Evolutionary conservation across 2,113 vertebrate genomes (phyloP).

Genomic region (Tachycineta bicolor): DNA sequence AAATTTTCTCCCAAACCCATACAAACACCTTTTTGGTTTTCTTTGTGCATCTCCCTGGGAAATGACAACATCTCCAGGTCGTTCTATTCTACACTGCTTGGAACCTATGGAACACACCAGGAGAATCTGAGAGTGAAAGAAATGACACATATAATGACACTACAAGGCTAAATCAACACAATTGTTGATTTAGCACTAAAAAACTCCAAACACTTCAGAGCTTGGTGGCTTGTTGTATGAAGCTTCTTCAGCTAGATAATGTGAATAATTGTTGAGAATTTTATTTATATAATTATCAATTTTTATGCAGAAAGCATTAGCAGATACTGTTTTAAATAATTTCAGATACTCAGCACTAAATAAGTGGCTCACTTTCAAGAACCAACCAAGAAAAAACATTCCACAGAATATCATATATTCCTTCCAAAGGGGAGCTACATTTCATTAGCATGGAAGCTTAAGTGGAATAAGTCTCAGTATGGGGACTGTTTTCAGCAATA

Average conservation of each 20-base stretch:
- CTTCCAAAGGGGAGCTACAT: not conserved
- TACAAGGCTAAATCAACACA: not conserved
- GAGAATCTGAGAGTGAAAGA: not conserved
- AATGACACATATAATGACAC: not conserved
- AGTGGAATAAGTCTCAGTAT: not conserved
- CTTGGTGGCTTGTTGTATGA: not conserved
- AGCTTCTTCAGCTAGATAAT: not conserved
- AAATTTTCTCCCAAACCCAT: not conserved
- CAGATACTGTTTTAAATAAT: conserved; percentile 4
- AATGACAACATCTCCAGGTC: not conserved
- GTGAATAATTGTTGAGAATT: not conserved
- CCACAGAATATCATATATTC: not conserved
- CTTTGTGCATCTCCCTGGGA: not conserved
- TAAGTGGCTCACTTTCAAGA: conserved; percentile 18
- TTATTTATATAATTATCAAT: not conserved
- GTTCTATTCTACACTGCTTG: not conserved
- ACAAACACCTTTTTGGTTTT: not conserved
- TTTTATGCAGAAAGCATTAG: conserved; percentile 4
- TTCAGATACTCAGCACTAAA: conserved; percentile 29
- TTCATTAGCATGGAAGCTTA: not conserved
- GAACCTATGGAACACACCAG: not conserved
- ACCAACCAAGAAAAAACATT: conserved; percentile 1
- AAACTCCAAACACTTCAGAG: not conserved
- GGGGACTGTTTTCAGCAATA: conserved; percentile 3
- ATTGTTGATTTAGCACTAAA: not conserved